Evolutionary conservation across 2,113 vertebrate genomes (phyloP), one percentile per base, ranked within the genome.

Genomic region (Marmota monax): DNA sequence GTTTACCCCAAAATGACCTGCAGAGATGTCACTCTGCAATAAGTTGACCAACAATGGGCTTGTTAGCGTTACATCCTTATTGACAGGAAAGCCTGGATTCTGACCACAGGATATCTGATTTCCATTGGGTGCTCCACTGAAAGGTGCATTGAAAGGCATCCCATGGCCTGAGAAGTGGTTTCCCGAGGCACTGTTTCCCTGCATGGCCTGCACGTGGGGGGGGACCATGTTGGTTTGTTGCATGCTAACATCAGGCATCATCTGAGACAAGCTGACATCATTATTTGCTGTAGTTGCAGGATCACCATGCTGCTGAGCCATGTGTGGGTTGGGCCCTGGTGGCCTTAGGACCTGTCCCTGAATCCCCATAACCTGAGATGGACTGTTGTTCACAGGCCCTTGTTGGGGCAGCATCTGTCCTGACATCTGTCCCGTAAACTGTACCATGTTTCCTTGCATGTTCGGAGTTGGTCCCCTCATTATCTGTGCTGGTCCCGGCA

Each of bases 1-100:
- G 98, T 99, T 99, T 86, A 99, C 99, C 69, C 99, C 99, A 97
- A 99, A 99, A 98, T 99, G 99, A 96, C 99, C 99, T 34, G 99
- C 99, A 76, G 99, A 99, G 97, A 99, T 99, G 96, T 99, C 99
- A 34, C 99, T 99, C 96, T 99, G 99, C 34, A 99, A 98, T 84
- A 99, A 98, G 98, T 99, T 99, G 96, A 99, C 99, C 96, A 99
- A 98, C 86, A 99, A 98, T 0, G 99, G 99, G 77, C 99, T 99
- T 29, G 99, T 99, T 97, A 99, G 97, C 0, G 99, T 99, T 89
- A 99, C 99, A 96, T 99, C 99, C 98, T 99, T 99, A 98, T 99
- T 99, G 92, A 99, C 99, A 0, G 99, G 99, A 98, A 99, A 99
- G 77, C 98, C 99, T 86, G 99, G 99, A 83, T 99, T 98, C 97